Base-by-base conservation (phyloP, 2,888 invertebrate species). In the Isoperla grammatica region DNA sequence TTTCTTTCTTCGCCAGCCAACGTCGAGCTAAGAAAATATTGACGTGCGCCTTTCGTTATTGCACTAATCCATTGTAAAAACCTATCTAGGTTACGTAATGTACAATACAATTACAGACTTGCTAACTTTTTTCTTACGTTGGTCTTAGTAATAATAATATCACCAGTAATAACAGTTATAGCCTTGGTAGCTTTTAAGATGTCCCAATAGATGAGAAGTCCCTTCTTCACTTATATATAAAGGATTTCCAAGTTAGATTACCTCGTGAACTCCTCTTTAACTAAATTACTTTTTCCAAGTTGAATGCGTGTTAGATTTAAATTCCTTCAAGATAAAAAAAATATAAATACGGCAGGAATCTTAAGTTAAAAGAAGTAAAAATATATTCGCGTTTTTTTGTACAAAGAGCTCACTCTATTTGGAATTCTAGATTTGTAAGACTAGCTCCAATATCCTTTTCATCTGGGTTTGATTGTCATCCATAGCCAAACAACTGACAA, bases 241-340 rank as follows among this genome's bases (percentile, higher is more conserved):
- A 29, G 29, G 29, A 29, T 29, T 29, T 29, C 29, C 29, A 8
- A 29, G 29, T 29, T 29, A 29, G 49, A 50, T 50, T 50, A 50
- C 22, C 49, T 35, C 15, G 29, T 2, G 13, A 35, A 50, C 13
- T 29, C 35, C 35, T 35, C 29, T 50, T 50, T 35, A 35, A 50
- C 49, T 50, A 50, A 50, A 50, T 50, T 50, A 50, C 35, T 35
- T 50, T 29, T 29, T 29, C 49, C 35, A 6, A 35, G 29, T 50
- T 15, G 23, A 29, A 35, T 13, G 29, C 49, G 2, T 15, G 23
- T 12, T 50, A 17, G 13, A 13, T 50, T 15, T 50, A n/a, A n/a
- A 29, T 22, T 48, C 11, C 20, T 22, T n/a, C 17, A 35, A 50
- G 49, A 50, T 29, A 29, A 29, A 29, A n/a, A 29, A 29, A 29